A percentile compares a stretch with the other conserved stretches of the same genome.
Evolutionary conservation across 1,140 invertebrate genomes (phyloP).

Genomic region (Zaprionus tsacasi): DNA sequence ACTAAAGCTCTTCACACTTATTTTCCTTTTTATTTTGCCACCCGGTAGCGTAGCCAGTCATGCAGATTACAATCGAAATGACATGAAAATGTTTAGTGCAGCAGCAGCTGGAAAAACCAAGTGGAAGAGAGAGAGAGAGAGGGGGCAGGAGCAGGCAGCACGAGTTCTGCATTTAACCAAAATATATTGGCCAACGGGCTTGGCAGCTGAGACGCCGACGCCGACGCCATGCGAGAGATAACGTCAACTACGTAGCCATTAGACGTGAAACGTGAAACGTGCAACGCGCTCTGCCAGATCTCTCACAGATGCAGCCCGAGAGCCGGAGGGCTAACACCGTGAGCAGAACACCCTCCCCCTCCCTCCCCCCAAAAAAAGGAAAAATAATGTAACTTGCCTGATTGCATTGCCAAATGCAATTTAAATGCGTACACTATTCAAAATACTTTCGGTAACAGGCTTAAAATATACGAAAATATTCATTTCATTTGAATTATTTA

Average conservation of each 20-base stretch:
- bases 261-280: constrained; percentile 31
- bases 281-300: background rate
- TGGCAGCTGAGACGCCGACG: constrained; percentile 19
- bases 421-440: constrained; percentile 50
- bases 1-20: constrained; percentile 3
- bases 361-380: constrained; percentile 23
- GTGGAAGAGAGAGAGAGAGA: too few relatives aligned
- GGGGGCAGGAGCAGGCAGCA: constrained; percentile 20
- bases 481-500: too few relatives aligned
- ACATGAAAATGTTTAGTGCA: constrained; percentile 82
- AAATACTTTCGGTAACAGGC: background rate
- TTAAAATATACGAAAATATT: constrained; percentile 42
- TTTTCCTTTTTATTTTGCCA: constrained; percentile 10
- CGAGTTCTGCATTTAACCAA: constrained; percentile 72
- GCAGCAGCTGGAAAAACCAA: constrained; percentile 40
- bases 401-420: constrained; percentile 75
- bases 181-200: constrained; percentile 63
- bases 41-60: constrained; percentile 61
- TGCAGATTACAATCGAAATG: constrained; percentile 83
- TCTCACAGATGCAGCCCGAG: background rate
- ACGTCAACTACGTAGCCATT: constrained; percentile 63
- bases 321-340: background rate
- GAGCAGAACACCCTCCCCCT: too few relatives aligned
- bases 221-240: constrained; percentile 67
- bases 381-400: constrained; percentile 61